Base-by-base conservation (phyloP, 2,797 vertebrate genomes). In the Antrozous pallidus region DNA sequence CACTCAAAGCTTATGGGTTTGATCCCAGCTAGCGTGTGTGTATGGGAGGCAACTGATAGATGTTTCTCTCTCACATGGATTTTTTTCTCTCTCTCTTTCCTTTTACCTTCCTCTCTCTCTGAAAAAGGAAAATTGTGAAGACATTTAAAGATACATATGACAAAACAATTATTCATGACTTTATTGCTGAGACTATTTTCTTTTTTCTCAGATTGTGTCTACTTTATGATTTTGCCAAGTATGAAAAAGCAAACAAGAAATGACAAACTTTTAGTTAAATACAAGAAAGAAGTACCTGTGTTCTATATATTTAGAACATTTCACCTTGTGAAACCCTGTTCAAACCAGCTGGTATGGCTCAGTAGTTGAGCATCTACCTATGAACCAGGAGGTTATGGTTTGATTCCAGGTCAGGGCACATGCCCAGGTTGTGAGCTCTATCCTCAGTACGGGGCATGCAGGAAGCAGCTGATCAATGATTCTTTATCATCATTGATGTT, bases 221-320 rank as follows among this genome's bases (percentile, higher is more conserved):
- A 49, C 33, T 51, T 79, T 80, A 71, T 65, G 31, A 61, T 45
- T 13, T 82, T 94, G 36, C 80, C 7, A 51, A 65, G 22, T 63
- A 91, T 56, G 36, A 88, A 40, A 49, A 69, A 16, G 2, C 86
- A 94, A 91, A 26, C 5, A 88, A 93, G 17, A 31, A 77, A 94
- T 71, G 40, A 2, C 0, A 31, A 58, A 56, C 22, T 90, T 89
- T 93, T 80, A 81, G 14, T 80, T 96, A 89, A 91, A 82, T 20
- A 74, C 40, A 87, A 92, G 36, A 28, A 94, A 92, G 4, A 58
- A 38, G 70, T 49, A 81, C 80, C 22, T 69, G n/a, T 93, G 63
- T 8, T 94, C 63, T 93, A 13, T 85, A 47, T 22, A 82, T 97
- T 97, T 97, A 86, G n/a, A n/a, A 97, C 97, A 96, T 95, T 91